Percentiles rank a stretch among this genome's conserved stretches.
These are phyloP conservation scores for Ambastaia sidthimunki DNA, from an alignment of 2,797 vertebrate species.

Conservation along the genomic window DNA sequence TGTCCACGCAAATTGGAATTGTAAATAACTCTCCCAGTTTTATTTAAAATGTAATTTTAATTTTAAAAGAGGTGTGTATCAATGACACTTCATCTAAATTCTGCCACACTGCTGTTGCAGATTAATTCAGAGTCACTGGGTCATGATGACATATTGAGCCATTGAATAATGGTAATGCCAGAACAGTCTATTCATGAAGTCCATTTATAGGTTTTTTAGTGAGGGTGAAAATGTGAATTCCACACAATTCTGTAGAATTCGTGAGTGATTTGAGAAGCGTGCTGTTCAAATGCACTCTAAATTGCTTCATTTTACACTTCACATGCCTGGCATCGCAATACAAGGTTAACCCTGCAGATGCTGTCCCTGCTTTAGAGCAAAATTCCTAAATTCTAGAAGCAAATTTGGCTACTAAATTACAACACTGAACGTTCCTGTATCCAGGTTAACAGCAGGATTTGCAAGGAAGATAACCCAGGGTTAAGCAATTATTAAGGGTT, in stretches of 20 bases:
- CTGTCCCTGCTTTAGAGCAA: too few relatives aligned
- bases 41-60: slow-evolving; percentile 1
- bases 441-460: too few relatives aligned
- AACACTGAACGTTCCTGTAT: too few relatives aligned
- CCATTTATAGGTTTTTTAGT: neutral
- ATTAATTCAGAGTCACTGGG: slow-evolving; percentile 3
- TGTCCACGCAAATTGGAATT: neutral
- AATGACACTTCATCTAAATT: slow-evolving; percentile 18
- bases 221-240: neutral
- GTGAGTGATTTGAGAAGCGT: neutral
- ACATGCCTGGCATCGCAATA: too few relatives aligned
- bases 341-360: neutral
- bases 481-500: too few relatives aligned
- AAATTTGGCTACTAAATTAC: too few relatives aligned
- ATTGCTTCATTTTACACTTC: neutral
- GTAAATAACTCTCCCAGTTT: neutral
- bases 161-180: slow-evolving; percentile 1
- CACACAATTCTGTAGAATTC: neutral
- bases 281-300: too few relatives aligned
- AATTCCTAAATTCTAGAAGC: too few relatives aligned
- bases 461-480: too few relatives aligned
- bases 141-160: neutral
- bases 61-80: neutral
- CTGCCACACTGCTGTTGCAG: neutral
- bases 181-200: neutral